A percentile compares a stretch with the other conserved stretches of the same genome.
Evolutionary conservation across 30 jellyfish, hydroid and myxozoan genomes (phyloP).

Genomic region (Aurelia sp.): DNA sequence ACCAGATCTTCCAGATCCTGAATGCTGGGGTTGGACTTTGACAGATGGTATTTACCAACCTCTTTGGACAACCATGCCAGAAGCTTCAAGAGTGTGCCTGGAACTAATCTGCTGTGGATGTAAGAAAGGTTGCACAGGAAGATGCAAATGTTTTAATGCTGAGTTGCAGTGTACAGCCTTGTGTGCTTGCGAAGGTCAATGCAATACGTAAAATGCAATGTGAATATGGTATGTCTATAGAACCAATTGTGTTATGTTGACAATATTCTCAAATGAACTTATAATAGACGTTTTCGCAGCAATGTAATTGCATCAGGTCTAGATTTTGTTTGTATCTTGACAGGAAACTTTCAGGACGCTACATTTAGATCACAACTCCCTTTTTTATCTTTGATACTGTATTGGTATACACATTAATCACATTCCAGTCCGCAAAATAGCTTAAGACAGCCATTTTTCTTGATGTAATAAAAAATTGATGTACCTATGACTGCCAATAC

Average conservation of each 20-base stretch:
- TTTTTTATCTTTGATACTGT: background rate
- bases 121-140: conserved; percentile 41
- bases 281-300: background rate
- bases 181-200: conserved; percentile 30
- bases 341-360: background rate
- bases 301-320: background rate
- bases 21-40: conserved; percentile 28
- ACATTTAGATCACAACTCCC: background rate
- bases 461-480: too few species aligned
- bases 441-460: background rate
- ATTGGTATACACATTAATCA: background rate
- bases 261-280: background rate
- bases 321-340: conserved; percentile 3
- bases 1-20: conserved; percentile 58
- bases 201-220: background rate
- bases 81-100: conserved; percentile 35
- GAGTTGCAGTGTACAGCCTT: conserved; percentile 38
- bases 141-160: conserved; percentile 25
- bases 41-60: conserved; percentile 9
- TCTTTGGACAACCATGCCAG: conserved; percentile 42
- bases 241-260: background rate
- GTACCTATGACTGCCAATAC: too few species aligned
- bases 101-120: conserved; percentile 30
- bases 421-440: conserved; percentile 33
- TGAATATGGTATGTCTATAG: background rate